phyloP scores from a whole-genome alignment of 2,113 vertebrate species.

The Delphinus delphis region DNA sequence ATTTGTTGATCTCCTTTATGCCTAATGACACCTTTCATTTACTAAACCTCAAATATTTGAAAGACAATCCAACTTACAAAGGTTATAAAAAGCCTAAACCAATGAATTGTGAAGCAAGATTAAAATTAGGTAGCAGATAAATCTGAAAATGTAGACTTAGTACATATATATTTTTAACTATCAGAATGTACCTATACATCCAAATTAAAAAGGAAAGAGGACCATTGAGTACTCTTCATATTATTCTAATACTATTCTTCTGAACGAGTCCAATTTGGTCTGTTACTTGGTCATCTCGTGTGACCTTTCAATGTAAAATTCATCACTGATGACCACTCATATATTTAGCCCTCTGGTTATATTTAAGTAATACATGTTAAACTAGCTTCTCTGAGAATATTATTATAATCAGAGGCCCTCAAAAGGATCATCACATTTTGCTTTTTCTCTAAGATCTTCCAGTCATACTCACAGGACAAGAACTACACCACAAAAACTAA shows the following conservation, averaged over 20 bases:
- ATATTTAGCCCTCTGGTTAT: neutral
- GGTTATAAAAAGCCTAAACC: conserved; percentile 7
- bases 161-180: neutral
- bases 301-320: neutral
- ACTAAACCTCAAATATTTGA: neutral
- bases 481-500: neutral
- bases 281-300: neutral
- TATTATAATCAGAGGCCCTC: neutral
- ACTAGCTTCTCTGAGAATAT: neutral
- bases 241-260: neutral
- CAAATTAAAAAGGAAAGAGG: neutral
- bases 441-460: neutral
- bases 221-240: neutral
- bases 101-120: neutral
- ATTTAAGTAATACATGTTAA: neutral
- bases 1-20: conserved; percentile 28
- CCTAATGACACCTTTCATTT: conserved; percentile 23
- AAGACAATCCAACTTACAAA: conserved; percentile 35
- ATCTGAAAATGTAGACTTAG: conserved; percentile 7
- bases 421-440: neutral
- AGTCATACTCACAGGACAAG: neutral
- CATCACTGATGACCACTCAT: neutral
- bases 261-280: neutral
- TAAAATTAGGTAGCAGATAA: conserved; percentile 14
- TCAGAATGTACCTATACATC: neutral